Percentiles rank a stretch among this genome's conserved stretches.
Conservation (phyloP, 1,140 invertebrate genomes). For the Drosophila repletoides region DNA sequence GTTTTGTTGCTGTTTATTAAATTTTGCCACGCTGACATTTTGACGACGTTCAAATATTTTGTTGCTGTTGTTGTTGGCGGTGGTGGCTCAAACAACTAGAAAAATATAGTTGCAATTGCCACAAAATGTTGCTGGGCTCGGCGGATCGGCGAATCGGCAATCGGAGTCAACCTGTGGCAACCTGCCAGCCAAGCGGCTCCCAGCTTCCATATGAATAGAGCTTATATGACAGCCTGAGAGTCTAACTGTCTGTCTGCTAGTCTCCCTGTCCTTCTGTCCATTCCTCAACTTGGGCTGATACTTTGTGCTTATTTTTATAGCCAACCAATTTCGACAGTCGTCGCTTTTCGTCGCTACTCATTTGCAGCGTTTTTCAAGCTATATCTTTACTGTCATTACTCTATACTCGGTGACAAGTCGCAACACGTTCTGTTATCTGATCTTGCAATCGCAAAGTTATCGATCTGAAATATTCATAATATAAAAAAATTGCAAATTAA, state of each 20-base stretch:
- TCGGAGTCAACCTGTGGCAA: constrained; percentile 32
- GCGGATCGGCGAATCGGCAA: too few relatives aligned
- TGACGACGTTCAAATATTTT: constrained; percentile 52
- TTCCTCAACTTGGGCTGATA: constrained; percentile 48
- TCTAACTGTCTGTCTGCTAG: constrained; percentile 5
- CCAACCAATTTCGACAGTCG: constrained; percentile 70
- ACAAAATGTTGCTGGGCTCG: constrained; percentile 67
- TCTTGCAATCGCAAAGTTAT: too few relatives aligned
- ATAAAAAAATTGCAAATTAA: neutral
- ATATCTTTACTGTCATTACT: constrained; percentile 18
- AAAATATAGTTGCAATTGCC: constrained; percentile 77
- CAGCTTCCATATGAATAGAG: constrained; percentile 35
- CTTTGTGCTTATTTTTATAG: constrained; percentile 59
- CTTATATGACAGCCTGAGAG: constrained; percentile 35
- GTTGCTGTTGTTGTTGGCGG: constrained; percentile 18
- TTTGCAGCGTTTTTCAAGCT: constrained; percentile 61
- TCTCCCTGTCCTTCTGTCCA: constrained; percentile 2
- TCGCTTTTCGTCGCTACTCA: constrained; percentile 67
- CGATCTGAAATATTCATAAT: too few relatives aligned
- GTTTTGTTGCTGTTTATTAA: constrained; percentile 63
- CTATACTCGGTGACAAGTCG: too few relatives aligned
- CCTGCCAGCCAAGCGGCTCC: constrained; percentile 16
- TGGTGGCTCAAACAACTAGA: constrained; percentile 35
- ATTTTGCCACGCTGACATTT: constrained; percentile 66
- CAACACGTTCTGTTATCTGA: too few relatives aligned